Conservation (phyloP, 1,140 invertebrate genomes). For the Drosophila ironensis region DNA sequence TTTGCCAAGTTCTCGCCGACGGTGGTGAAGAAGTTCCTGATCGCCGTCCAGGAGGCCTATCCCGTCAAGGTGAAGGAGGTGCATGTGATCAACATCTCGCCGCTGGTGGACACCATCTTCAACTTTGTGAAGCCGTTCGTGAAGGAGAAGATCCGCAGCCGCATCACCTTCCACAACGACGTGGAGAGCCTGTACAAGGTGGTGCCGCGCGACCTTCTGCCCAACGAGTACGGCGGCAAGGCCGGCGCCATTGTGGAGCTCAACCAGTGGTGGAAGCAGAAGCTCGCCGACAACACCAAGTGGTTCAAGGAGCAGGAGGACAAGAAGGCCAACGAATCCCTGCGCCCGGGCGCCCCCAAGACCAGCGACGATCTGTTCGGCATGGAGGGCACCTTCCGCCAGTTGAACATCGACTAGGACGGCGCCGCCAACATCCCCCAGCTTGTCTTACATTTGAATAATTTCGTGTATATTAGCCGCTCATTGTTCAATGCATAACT, state of each 20-base stretch:
- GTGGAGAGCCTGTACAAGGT: constrained; percentile 89
- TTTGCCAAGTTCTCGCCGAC: constrained; percentile 90
- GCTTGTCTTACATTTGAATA: constrained; percentile 45
- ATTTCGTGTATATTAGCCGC: constrained; percentile 41
- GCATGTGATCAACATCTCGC: constrained; percentile 91
- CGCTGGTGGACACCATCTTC: constrained; percentile 90
- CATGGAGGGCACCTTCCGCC: constrained; percentile 91
- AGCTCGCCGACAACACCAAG: constrained; percentile 87
- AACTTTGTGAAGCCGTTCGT: constrained; percentile 92
- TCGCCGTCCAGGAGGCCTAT: constrained; percentile 92
- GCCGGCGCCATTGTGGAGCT: constrained; percentile 87
- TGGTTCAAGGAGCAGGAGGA: constrained; percentile 90
- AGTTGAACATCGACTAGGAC: constrained; percentile 88
- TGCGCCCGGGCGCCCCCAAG: constrained; percentile 89
- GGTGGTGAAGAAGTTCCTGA: constrained; percentile 90
- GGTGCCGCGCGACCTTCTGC: constrained; percentile 89
- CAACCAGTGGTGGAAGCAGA: constrained; percentile 89
- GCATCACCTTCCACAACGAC: constrained; percentile 89
- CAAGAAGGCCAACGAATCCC: constrained; percentile 88
- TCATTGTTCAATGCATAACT: constrained; percentile 52
- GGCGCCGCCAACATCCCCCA: constrained; percentile 20
- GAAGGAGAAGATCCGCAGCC: constrained; percentile 92
- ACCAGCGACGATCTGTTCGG: constrained; percentile 91
- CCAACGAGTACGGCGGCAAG: constrained; percentile 90
- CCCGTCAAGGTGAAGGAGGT: constrained; percentile 93